Evolutionary conservation across 2,797 vertebrate species (phyloP).

Genomic region (Brotula barbata): DNA sequence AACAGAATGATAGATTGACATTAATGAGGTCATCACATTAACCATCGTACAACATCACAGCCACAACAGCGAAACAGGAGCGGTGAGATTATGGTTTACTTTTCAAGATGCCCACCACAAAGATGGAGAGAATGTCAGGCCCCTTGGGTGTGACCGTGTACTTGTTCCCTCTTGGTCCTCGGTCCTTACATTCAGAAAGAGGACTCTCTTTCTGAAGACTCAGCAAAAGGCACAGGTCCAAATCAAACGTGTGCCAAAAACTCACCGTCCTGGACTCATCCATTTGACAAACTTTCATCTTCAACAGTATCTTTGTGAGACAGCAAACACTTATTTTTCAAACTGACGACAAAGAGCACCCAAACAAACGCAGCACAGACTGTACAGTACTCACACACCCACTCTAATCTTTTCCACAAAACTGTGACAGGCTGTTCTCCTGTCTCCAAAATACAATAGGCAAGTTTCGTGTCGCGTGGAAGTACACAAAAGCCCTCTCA

Average conservation of each 20-base stretch:
- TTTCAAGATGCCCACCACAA: slow-evolving; percentile 11
- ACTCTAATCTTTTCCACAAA: slow-evolving; percentile 25
- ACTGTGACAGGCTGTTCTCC: slow-evolving; percentile 19
- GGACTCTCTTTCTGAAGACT: not conserved
- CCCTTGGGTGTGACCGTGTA: not conserved
- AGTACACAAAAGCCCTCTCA: slow-evolving; percentile 28
- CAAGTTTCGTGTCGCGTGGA: slow-evolving; percentile 14
- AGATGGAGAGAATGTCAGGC: not conserved
- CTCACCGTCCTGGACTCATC: too few species aligned
- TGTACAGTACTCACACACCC: slow-evolving; percentile 6
- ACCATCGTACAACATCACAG: slow-evolving; percentile 16
- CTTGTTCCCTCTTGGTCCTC: slow-evolving; percentile 8
- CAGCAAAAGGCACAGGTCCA: too few species aligned
- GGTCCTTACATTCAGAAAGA: not conserved
- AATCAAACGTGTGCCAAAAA: too few species aligned
- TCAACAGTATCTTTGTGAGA: not conserved
- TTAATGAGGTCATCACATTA: slow-evolving; percentile 11
- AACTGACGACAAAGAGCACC: slow-evolving; percentile 15
- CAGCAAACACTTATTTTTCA: slow-evolving; percentile 12
- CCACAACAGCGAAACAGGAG: slow-evolving; percentile 9
- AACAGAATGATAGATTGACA: slow-evolving; percentile 52
- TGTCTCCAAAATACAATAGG: slow-evolving; percentile 25
- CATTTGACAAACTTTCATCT: too few species aligned
- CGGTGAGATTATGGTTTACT: slow-evolving; percentile 5
- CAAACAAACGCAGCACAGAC: slow-evolving; percentile 15